Conservation (phyloP, 2,113 vertebrate species). For the Platysternon megacephalum region DNA sequence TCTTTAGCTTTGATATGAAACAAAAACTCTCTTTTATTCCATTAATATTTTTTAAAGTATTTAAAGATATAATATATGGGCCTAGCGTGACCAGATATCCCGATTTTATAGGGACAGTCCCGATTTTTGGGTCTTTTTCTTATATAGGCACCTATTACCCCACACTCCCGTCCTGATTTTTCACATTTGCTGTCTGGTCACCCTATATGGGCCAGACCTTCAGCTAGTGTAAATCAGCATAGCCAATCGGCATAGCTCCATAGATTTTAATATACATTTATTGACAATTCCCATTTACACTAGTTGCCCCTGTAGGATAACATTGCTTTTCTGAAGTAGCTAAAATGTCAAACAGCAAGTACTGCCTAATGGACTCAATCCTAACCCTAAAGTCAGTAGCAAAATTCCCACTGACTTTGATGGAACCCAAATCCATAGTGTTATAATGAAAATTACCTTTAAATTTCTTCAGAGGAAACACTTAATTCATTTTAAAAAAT, state of each 20-base stretch:
- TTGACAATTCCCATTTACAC: neutral
- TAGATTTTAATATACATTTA: neutral
- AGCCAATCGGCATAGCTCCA: neutral
- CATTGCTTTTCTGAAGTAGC: neutral
- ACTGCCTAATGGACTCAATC: rapidly evolving
- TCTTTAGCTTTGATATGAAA: neutral
- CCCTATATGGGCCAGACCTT: neutral
- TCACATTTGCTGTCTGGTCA: too few species aligned
- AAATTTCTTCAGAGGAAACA: constrained; percentile 32
- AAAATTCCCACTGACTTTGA: rapidly evolving
- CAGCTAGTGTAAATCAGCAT: neutral
- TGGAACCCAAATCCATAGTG: neutral
- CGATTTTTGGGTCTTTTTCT: too few species aligned
- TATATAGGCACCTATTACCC: too few species aligned
- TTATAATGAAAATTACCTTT: neutral
- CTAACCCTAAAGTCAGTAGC: neutral
- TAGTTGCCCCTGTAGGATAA: rapidly evolving
- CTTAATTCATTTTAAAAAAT: neutral
- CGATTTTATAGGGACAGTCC: too few species aligned
- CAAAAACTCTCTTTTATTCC: neutral
- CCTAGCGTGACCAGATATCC: too few species aligned
- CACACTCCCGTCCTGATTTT: too few species aligned
- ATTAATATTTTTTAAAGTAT: neutral
- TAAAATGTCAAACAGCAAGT: rapidly evolving
- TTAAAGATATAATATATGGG: neutral